Evolutionary conservation across 2,797 vertebrate genomes (phyloP), one percentile per base, ranked within the genome.

Genomic region (Gobionotothen gibberifrons): DNA sequence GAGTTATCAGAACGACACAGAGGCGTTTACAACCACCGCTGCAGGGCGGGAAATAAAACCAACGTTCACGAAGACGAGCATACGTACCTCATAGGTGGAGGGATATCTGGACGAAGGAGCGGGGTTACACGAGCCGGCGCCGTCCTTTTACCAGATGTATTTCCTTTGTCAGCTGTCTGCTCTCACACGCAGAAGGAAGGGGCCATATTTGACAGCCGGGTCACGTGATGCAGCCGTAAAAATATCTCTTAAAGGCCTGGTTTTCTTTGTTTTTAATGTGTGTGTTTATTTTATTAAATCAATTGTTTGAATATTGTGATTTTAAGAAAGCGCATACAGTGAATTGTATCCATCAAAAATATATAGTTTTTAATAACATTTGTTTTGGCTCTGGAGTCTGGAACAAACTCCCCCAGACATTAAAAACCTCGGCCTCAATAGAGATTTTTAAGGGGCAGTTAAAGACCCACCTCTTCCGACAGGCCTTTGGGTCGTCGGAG

Each of bases 171-270:
- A 90, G 81, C 82, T 86, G 85, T 85, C 82, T 81, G 26, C 69
- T 69, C 73, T 90, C 87, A 87, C 76, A 85, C 77, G 75, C 83
- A 85, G 85, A 51, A 84, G 89, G 88, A 92, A 75, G 92, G 79
- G 76, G 94, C 93, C 94, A 94, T 94, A 36, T 91, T 93, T 93
- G 90, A 93, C 90, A 93, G 88, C 80, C 2, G 3, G 13, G 68
- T 94, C 96, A 95, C 94, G 91, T 96, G 95, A 74, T 42, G 0
- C 46, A 10, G 2, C 11, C 11, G 9, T 36, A 67, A 49, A 64
- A 57, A 39, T 7, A 8, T 56, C 29, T 40, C 21, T 66, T 49
- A 68, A 81, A 73, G 56, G 43, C 47, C 43, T 42, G 43, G 32
- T 42, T 74, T 71, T 16, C 0, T 3, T 16, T 59, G 0, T 16